phyloP scores from a whole-genome alignment of 2,888 invertebrate genomes.

The Alsophila aescularia region DNA sequence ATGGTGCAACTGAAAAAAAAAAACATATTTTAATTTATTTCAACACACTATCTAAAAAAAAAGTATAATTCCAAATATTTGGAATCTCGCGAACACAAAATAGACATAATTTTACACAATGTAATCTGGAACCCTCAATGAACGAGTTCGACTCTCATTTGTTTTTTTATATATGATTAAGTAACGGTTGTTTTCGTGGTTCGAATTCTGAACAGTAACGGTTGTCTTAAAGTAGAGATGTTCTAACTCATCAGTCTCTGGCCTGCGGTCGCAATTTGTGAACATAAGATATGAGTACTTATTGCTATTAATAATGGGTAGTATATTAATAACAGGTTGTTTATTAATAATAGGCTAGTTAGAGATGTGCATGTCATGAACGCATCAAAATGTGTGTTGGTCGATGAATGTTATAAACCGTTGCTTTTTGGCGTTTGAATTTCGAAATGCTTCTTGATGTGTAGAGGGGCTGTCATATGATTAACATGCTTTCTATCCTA shows the following conservation, averaged over 20 bases:
- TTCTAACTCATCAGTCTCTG: constrained; percentile 24
- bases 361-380: constrained; percentile 32
- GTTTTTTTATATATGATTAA: constrained; percentile 27
- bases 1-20: no score
- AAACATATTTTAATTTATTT: no score
- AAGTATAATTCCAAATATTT: no score
- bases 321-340: constrained; percentile 17
- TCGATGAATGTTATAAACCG: constrained; percentile 18
- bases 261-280: constrained; percentile 26
- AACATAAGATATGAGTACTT: constrained; percentile 25
- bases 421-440: constrained; percentile 22
- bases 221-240: constrained; percentile 11
- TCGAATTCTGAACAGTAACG: constrained; percentile 26
- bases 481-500: no score
- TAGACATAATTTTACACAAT: no score
- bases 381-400: constrained; percentile 18
- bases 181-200: constrained; percentile 35
- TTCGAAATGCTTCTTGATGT: not conserved
- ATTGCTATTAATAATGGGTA: constrained; percentile 27
- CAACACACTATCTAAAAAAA: no score
- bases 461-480: not conserved
- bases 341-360: constrained; percentile 4
- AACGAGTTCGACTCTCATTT: not conserved
- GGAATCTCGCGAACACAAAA: no score
- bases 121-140: not conserved